phyloP scores from a whole-genome alignment of 2,113 vertebrate species.

The Sylvietta virens region DNA sequence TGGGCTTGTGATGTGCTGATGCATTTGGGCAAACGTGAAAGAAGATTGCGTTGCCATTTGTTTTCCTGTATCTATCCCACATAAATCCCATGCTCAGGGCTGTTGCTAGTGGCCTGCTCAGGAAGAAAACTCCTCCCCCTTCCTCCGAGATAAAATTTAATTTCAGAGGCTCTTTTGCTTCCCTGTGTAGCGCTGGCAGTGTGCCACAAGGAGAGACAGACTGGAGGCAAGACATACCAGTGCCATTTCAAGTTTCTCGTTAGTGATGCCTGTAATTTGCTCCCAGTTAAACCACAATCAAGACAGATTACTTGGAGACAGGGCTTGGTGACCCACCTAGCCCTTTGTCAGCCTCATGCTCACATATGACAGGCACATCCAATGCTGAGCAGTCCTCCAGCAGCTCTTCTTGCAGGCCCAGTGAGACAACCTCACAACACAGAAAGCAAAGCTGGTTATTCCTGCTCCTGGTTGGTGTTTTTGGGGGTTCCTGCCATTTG shows the following conservation, averaged over 20 bases:
- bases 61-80: neutral
- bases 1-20: neutral
- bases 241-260: neutral
- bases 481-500: neutral
- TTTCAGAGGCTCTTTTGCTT: neutral
- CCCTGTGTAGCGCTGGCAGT: neutral
- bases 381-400: neutral
- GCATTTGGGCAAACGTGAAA: neutral
- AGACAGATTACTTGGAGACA: slow-evolving; percentile 9
- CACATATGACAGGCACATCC: neutral
- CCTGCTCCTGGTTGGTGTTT: neutral
- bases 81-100: slow-evolving; percentile 10
- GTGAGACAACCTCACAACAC: neutral
- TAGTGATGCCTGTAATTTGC: slow-evolving; percentile 43
- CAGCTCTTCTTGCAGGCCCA: neutral
- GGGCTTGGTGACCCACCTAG: neutral
- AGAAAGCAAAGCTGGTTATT: neutral
- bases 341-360: neutral
- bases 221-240: neutral
- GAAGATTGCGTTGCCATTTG: neutral
- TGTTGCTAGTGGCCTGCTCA: neutral
- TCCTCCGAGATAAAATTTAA: neutral
- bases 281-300: neutral
- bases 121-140: neutral
- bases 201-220: slow-evolving; percentile 8